phyloP scores from a whole-genome alignment of 2,888 invertebrate species.

The Sericinus montela region DNA sequence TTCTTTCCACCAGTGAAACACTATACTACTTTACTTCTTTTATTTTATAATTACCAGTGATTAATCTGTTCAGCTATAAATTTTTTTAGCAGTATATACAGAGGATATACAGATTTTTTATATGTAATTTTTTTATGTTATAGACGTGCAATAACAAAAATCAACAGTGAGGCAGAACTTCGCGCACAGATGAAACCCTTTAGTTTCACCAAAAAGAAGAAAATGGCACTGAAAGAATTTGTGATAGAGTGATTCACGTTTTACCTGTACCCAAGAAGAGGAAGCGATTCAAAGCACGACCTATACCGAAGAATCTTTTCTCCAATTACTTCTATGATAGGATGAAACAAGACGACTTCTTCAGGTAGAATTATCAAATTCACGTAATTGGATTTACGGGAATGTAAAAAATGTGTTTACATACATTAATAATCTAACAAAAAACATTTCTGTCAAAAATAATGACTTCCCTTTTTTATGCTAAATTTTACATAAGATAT shows the following conservation, averaged over 20 bases:
- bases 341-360: slow-evolving; percentile 74
- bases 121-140: slow-evolving; percentile 23
- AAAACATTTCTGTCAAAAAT: no score
- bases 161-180: slow-evolving; percentile 81
- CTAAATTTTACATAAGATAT: no score
- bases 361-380: background rate
- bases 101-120: no score
- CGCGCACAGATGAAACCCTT: slow-evolving; percentile 83
- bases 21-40: no score
- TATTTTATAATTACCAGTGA: no score
- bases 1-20: no score
- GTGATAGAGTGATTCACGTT: slow-evolving; percentile 49
- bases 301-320: slow-evolving; percentile 84
- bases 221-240: slow-evolving; percentile 58
- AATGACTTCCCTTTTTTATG: no score
- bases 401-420: no score
- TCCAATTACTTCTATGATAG: slow-evolving; percentile 85
- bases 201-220: slow-evolving; percentile 81
- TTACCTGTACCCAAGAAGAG: slow-evolving; percentile 64
- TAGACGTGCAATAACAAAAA: slow-evolving; percentile 79
- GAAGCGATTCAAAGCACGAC: slow-evolving; percentile 82
- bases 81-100: no score
- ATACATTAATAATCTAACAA: no score
- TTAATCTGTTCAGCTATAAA: no score
- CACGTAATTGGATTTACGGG: no score